Base-by-base conservation (phyloP, 1,140 invertebrate species). In the Diachasmimorpha longicaudata region DNA sequence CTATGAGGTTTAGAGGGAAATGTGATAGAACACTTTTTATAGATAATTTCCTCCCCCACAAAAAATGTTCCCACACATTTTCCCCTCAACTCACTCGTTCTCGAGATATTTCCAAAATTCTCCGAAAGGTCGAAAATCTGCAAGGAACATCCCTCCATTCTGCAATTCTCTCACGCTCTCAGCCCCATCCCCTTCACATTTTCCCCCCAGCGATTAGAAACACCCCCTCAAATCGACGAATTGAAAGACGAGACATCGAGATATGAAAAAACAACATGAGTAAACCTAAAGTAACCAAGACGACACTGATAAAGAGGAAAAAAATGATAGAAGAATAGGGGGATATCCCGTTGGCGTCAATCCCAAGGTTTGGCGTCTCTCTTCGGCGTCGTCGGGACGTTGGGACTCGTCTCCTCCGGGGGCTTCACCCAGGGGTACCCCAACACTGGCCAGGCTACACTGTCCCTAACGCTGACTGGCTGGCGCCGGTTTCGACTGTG, bases 261-360 rank as follows among this genome's bases (percentile, higher is more conserved):
- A 46, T 46, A 46, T 46, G 44, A 14, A 52, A 52, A 52, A 42
- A 42, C 3, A 10, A 42, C 39, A 42, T 10, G 0, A 42, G 39
- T 9, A 42, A 42, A 11, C 0, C 39, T 1, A 42, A 52, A 52
- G 16, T 19, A 52, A 52, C 14, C n/a, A 52, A 52, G 14, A 16
- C 14, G 5, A n/a, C 39, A 42, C 13, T 42, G 39, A 42, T 42
- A 52, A 16, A 52, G 3, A 52, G 46, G 19, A 52, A 11, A 14
- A 14, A 52, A 19, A 52, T 19, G 48, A 52, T 6, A 14, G 6
- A 52, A 16, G 48, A 9, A 52, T 19, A 52, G 16, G 48, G 48
- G 48, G 48, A 52, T 63, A 23, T 63, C 21, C 58, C 21, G 48
- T 63, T 63, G 58, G 58, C 58, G 58, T 63, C 58, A 63, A 63